phyloP scores from a whole-genome alignment of 2,797 vertebrate genomes.

The Takifugu rubripes region DNA sequence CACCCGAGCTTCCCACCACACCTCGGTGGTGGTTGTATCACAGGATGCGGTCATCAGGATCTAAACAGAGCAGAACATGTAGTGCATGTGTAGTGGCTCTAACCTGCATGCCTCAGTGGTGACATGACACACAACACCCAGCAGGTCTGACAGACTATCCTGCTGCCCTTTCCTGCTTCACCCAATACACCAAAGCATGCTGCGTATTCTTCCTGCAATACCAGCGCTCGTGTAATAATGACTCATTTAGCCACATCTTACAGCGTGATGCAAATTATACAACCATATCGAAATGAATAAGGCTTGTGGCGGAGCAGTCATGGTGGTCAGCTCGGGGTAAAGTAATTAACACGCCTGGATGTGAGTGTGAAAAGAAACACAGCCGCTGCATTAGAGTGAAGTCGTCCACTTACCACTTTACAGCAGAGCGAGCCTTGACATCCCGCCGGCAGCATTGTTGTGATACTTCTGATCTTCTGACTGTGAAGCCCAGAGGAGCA shows the following conservation, averaged over 20 bases:
- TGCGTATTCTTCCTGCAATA: neutral
- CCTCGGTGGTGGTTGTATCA: constrained; percentile 32
- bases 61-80: constrained; percentile 50
- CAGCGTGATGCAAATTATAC: too few species aligned
- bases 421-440: constrained; percentile 15
- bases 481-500: constrained; percentile 19
- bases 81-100: constrained; percentile 22
- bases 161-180: constrained; percentile 41
- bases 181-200: constrained; percentile 23
- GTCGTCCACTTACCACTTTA: neutral
- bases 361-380: too few species aligned
- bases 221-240: neutral
- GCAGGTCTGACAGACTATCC: constrained; percentile 30
- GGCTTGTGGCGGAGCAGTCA: too few species aligned
- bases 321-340: too few species aligned
- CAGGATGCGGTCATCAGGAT: constrained; percentile 56
- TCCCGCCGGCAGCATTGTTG: constrained; percentile 23
- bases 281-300: too few species aligned
- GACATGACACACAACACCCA: constrained; percentile 44
- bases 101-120: constrained; percentile 46
- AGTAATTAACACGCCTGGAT: too few species aligned
- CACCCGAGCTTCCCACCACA: constrained; percentile 29
- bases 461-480: constrained; percentile 13
- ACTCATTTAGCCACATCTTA: too few species aligned
- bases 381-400: too few species aligned